Conservation (phyloP, 2,797 vertebrate genomes). For the Sebastes kiyomatsui region DNA sequence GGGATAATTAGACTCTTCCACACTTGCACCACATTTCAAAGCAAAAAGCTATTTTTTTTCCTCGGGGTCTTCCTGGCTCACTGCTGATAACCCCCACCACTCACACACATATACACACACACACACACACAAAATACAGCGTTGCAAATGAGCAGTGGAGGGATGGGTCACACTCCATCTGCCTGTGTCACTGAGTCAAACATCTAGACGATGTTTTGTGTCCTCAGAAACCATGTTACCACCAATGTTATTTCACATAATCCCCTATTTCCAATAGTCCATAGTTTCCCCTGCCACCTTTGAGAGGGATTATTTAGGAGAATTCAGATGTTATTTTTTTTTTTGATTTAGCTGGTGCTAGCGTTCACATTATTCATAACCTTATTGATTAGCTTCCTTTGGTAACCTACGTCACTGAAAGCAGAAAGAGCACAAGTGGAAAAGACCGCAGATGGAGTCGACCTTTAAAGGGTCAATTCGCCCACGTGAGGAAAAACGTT, state of each 20-base stretch:
- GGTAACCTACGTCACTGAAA: too few relatives aligned
- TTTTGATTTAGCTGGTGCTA: too few relatives aligned
- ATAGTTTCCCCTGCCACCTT: background rate
- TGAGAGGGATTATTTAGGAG: background rate
- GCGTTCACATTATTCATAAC: too few relatives aligned
- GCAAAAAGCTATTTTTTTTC: conserved; percentile 20
- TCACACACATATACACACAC: background rate
- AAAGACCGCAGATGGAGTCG: background rate
- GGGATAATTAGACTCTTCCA: conserved; percentile 49
- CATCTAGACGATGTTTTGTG: background rate
- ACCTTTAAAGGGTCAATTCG: background rate
- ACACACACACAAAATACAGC: background rate
- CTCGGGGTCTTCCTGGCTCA: conserved; percentile 39
- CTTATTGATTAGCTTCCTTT: too few relatives aligned
- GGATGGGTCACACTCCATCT: background rate
- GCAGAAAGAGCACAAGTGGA: too few relatives aligned
- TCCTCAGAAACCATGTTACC: background rate
- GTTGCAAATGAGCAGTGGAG: background rate
- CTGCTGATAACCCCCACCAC: conserved; percentile 39
- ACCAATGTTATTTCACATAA: background rate
- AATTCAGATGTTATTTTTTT: background rate
- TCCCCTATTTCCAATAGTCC: too few relatives aligned
- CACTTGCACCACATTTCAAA: conserved; percentile 48
- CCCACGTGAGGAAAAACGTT: background rate
- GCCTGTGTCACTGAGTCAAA: background rate